phyloP scores from a whole-genome alignment of 2,888 invertebrate species.

The Peribatodes rhomboidaria region DNA sequence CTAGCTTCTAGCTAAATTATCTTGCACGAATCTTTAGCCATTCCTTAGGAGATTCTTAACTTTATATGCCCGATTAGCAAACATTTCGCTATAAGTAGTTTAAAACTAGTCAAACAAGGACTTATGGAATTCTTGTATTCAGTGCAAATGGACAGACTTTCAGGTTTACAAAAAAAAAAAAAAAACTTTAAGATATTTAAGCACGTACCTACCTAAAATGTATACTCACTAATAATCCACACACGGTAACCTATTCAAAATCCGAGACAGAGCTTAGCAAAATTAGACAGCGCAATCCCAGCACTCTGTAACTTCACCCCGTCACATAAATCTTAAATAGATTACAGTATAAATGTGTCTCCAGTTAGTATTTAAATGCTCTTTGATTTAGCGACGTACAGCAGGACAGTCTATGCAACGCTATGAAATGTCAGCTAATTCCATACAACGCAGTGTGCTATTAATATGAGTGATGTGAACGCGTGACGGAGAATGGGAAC shows the following conservation, averaged over 20 bases:
- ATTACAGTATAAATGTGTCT: slow-evolving; percentile 42
- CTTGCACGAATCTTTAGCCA: too few species aligned
- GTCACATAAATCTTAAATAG: slow-evolving; percentile 40
- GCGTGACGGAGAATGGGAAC: slow-evolving; percentile 43
- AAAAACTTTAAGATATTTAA: too few species aligned
- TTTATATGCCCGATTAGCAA: too few species aligned
- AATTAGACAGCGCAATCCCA: slow-evolving; percentile 28
- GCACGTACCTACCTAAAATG: too few species aligned
- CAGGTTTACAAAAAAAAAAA: too few species aligned
- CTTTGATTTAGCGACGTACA: slow-evolving; percentile 46
- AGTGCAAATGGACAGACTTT: too few species aligned
- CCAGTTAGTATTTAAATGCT: slow-evolving; percentile 48
- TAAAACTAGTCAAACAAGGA: too few species aligned
- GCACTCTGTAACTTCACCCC: slow-evolving; percentile 26
- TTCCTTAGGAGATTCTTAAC: too few species aligned
- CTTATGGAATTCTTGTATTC: too few species aligned
- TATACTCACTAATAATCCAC: neutral
- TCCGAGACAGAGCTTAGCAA: slow-evolving; percentile 10
- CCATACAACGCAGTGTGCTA: slow-evolving; percentile 55
- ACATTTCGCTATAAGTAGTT: too few species aligned
- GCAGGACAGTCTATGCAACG: slow-evolving; percentile 37
- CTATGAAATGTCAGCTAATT: slow-evolving; percentile 50
- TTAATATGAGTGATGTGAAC: slow-evolving; percentile 59
- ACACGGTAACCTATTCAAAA: slow-evolving; percentile 14
- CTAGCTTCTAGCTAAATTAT: too few species aligned